Conservation (phyloP, 2,113 vertebrate genomes). For the Sinocyclocheilus anophthalmus region DNA sequence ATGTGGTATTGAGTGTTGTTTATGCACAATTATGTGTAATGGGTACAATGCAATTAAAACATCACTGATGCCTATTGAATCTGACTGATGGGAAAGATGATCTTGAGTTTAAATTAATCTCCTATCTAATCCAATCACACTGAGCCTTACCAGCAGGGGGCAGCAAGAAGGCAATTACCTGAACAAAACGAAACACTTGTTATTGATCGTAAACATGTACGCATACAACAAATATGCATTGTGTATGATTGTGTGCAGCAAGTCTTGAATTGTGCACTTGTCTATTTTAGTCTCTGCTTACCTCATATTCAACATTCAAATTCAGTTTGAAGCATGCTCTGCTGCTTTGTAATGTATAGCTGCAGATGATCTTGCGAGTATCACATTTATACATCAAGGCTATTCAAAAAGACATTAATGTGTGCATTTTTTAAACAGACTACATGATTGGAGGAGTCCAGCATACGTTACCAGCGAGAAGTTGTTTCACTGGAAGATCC, state of each 20-base stretch:
- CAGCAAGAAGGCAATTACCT: slow-evolving; percentile 36
- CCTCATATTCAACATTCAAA: not conserved
- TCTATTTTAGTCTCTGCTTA: not conserved
- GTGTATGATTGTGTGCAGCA: not conserved
- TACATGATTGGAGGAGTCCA: no score
- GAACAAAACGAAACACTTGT: not conserved
- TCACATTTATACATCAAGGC: not conserved
- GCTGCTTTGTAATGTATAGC: not conserved
- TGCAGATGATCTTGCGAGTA: not conserved
- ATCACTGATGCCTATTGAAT: not conserved
- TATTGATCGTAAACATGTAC: not conserved
- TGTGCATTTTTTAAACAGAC: no score
- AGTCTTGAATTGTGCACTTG: not conserved
- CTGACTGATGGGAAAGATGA: not conserved
- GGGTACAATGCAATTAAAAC: not conserved
- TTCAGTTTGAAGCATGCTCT: not conserved
- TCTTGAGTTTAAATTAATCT: slow-evolving; percentile 5
- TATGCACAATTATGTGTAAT: not conserved
- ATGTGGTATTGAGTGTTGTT: not conserved
- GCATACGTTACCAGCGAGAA: not conserved
- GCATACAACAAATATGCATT: not conserved
- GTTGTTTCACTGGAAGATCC: not conserved
- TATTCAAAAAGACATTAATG: not conserved
- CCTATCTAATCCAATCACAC: not conserved
- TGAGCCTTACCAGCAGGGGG: slow-evolving; percentile 40